Evolutionary conservation across 2,888 invertebrate genomes (phyloP).

Genomic region (Macaria notata): DNA sequence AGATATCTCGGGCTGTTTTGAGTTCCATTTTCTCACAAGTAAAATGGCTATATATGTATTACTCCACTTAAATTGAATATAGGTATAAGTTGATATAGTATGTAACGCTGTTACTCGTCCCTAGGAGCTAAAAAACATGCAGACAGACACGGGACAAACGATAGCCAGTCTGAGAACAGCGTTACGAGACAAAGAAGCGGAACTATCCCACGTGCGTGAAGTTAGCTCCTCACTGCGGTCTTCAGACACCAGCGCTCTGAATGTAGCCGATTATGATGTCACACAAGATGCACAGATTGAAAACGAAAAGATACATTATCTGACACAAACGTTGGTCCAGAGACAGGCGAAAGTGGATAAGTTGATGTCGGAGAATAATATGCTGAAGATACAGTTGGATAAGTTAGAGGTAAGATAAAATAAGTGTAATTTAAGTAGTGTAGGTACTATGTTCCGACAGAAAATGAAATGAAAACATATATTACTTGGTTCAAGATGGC

Average conservation of each 20-base stretch:
- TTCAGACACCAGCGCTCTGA: constrained; percentile 60
- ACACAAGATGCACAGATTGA: constrained; percentile 51
- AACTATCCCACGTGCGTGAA: constrained; percentile 51
- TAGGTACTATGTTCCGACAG: too few species aligned
- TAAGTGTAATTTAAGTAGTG: too few species aligned
- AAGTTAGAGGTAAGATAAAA: constrained; percentile 84
- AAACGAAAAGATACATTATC: constrained; percentile 73
- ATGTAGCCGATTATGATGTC: constrained; percentile 69
- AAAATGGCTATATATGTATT: too few species aligned
- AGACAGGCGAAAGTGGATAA: constrained; percentile 93
- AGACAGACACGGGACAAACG: constrained; percentile 60
- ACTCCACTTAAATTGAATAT: too few species aligned
- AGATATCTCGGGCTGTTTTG: too few species aligned
- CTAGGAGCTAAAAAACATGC: constrained; percentile 62
- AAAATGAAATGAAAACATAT: too few species aligned
- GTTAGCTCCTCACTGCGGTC: constrained; percentile 42
- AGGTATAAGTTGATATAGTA: too few species aligned
- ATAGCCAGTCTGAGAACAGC: constrained; percentile 57
- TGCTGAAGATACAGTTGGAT: constrained; percentile 91
- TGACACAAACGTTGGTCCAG: constrained; percentile 92
- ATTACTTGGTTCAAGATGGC: too few species aligned
- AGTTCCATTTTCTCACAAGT: too few species aligned
- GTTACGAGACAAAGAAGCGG: constrained; percentile 60
- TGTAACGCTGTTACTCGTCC: constrained; percentile 13
- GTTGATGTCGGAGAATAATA: constrained; percentile 92